Percentiles rank a stretch among this genome's conserved stretches.
These are phyloP conservation scores for Steatocranus sp. DNA, from an alignment of 2,797 vertebrate genomes.

Conservation along the genomic window DNA sequence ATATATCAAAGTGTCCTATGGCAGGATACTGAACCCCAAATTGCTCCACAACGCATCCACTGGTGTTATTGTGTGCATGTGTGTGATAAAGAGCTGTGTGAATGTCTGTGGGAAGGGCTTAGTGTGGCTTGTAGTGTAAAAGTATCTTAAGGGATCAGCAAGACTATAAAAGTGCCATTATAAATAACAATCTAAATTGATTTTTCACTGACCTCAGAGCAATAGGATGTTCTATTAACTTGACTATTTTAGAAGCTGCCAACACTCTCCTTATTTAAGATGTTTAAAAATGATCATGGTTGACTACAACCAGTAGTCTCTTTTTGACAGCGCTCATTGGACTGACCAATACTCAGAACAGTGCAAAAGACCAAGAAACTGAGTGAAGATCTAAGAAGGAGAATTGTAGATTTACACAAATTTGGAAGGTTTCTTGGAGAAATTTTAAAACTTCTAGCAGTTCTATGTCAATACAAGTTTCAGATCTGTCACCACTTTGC, in stretches of 20 bases:
- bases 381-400: not conserved
- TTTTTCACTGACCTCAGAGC: not conserved
- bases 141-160: not conserved
- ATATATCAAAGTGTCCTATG: not conserved
- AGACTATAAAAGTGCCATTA: not conserved
- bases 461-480: not conserved
- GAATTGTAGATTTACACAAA: not conserved
- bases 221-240: not conserved
- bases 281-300: not conserved
- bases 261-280: not conserved
- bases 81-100: not conserved
- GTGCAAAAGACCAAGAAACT: not conserved
- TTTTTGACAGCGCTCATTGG: not conserved
- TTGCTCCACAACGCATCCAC: fast-evolving
- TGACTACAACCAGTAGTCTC: not conserved
- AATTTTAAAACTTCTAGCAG: fast-evolving
- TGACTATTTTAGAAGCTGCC: not conserved
- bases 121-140: not conserved
- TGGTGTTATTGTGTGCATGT: not conserved
- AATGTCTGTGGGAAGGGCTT: fast-evolving
- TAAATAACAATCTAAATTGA: not conserved
- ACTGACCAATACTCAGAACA: not conserved
- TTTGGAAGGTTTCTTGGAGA: not conserved
- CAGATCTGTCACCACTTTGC: not conserved
- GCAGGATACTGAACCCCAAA: not conserved